Conservation (phyloP, 2,113 vertebrate species). For the Actenoides lindsayi region DNA sequence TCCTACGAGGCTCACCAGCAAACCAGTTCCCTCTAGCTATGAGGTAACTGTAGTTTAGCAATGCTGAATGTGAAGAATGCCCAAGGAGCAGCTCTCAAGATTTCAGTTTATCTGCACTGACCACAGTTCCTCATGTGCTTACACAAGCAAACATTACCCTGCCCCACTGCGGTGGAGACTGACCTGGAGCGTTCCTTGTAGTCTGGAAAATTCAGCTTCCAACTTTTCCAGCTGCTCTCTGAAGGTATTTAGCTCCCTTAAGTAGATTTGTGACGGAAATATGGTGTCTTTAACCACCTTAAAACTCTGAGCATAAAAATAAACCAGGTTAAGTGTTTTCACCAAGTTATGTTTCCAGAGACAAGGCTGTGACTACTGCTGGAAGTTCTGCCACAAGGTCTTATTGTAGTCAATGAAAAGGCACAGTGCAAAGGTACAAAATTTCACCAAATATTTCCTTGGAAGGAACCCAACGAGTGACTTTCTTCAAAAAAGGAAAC, state of each 20-base stretch:
- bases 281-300: slow-evolving; percentile 62
- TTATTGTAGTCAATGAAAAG: background rate
- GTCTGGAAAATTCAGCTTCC: slow-evolving; percentile 75
- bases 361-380: background rate
- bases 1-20: background rate
- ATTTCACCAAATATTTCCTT: background rate
- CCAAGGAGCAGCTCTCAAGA: background rate
- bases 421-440: background rate
- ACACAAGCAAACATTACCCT: background rate
- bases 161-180: background rate
- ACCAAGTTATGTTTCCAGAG: background rate
- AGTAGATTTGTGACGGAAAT: slow-evolving; percentile 71
- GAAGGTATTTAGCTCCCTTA: slow-evolving; percentile 66
- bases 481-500: background rate
- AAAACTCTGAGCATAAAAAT: slow-evolving; percentile 69
- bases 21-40: background rate
- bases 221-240: slow-evolving; percentile 76
- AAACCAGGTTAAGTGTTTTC: background rate
- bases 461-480: background rate
- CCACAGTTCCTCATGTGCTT: background rate
- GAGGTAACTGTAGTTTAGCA: background rate
- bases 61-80: background rate
- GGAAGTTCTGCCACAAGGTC: background rate
- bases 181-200: slow-evolving; percentile 77
- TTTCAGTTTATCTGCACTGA: background rate